Conservation (phyloP, 2,888 invertebrate species). For the Oscheius myriophilus region DNA sequence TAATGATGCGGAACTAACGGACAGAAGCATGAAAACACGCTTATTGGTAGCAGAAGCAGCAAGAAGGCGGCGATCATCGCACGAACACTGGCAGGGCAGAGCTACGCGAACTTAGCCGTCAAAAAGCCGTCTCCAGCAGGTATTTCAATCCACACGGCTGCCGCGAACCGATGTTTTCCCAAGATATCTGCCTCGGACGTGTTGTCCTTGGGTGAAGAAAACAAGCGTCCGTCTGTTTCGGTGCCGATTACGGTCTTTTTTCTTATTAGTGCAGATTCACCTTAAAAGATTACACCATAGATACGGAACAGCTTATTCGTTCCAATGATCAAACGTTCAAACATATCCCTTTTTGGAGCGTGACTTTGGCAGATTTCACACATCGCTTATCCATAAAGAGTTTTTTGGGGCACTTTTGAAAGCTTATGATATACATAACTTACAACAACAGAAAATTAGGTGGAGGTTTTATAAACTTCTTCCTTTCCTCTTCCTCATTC, state of each 20-base stretch:
- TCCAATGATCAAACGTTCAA: too few species aligned
- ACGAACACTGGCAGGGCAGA: slow-evolving; percentile 22
- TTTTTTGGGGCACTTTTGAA: too few species aligned
- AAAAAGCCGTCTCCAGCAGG: slow-evolving; percentile 29
- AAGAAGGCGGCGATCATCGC: slow-evolving; percentile 10
- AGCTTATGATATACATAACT: too few species aligned
- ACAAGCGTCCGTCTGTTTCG: slow-evolving; percentile 3
- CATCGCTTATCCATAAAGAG: too few species aligned
- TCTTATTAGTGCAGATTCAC: slow-evolving; percentile 2
- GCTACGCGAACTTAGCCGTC: slow-evolving; percentile 23
- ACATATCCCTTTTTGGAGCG: too few species aligned
- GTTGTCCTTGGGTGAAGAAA: slow-evolving; percentile 7
- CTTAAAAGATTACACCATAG: too few species aligned
- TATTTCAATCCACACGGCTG: slow-evolving; percentile 29
- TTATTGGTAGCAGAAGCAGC: slow-evolving; percentile 15
- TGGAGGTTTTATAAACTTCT: too few species aligned
- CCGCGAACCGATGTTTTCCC: slow-evolving; percentile 27
- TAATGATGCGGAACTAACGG: slow-evolving; percentile 9
- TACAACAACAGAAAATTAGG: too few species aligned
- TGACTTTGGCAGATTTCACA: too few species aligned
- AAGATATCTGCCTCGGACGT: slow-evolving; percentile 25
- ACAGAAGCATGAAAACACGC: slow-evolving; percentile 8
- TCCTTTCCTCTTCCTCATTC: too few species aligned
- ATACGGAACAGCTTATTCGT: too few species aligned
- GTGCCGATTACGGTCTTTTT: slow-evolving; percentile 22